These are phyloP conservation scores for Rhinella marina DNA, from an alignment of 2,797 vertebrate species.

Conservation along the genomic window DNA sequence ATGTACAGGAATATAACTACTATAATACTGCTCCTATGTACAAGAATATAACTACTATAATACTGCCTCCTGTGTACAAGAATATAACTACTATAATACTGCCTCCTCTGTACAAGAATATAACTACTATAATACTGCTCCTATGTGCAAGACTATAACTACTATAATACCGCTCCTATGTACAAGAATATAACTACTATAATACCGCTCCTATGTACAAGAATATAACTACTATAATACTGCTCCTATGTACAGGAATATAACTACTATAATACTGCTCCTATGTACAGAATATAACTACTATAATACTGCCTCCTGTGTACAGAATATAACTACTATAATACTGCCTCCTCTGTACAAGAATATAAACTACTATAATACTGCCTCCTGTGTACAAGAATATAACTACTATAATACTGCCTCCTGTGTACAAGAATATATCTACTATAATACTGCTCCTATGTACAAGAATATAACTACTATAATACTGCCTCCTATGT, in stretches of 20 bases:
- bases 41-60: conserved; percentile 10
- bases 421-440: neutral
- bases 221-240: conserved; percentile 14
- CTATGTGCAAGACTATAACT: conserved; percentile 6
- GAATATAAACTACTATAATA: conserved; percentile 11
- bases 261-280: conserved; percentile 1
- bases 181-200: too few relatives aligned
- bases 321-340: conserved; percentile 10
- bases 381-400: neutral
- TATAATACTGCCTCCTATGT: neutral
- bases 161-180: neutral
- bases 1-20: neutral
- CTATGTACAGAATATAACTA: conserved; percentile 10
- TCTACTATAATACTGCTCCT: neutral
- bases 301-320: neutral
- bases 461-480: neutral
- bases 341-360: conserved; percentile 3
- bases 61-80: conserved; percentile 1
- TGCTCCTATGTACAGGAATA: neutral
- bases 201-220: neutral
- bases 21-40: neutral
- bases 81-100: conserved; percentile 15
- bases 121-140: conserved; percentile 10
- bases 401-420: conserved; percentile 2
- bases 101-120: conserved; percentile 3